Conservation (phyloP, 2,797 vertebrate genomes). For the Bufotes viridis region DNA sequence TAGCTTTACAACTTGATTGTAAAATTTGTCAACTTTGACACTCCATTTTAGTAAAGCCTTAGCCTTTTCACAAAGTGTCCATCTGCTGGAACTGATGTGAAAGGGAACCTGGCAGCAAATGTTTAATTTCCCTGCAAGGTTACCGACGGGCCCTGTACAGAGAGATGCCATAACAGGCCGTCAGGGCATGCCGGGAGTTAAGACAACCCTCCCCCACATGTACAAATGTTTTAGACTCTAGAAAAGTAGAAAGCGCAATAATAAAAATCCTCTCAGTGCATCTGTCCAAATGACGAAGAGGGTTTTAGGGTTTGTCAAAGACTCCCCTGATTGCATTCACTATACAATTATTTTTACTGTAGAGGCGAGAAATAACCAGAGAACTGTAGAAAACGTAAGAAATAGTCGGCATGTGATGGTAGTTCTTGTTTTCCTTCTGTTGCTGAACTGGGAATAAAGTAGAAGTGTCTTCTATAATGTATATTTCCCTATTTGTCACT, state of each 20-base stretch:
- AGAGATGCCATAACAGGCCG: neutral
- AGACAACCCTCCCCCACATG: neutral
- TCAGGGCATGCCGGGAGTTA: neutral
- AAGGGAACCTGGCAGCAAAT: neutral
- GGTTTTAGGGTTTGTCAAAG: neutral
- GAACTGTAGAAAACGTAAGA: neutral
- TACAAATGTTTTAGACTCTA: neutral
- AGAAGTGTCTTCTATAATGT: neutral
- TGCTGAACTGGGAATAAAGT: neutral
- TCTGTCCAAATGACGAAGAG: constrained; percentile 7
- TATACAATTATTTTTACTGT: neutral
- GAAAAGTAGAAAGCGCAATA: neutral
- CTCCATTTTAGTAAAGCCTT: neutral
- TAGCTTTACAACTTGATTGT: too few relatives aligned
- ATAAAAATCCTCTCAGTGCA: constrained; percentile 3
- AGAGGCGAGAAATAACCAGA: neutral
- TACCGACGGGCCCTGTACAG: neutral
- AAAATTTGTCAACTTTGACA: neutral
- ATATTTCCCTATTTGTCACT: neutral
- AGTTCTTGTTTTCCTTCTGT: neutral
- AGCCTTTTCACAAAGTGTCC: neutral
- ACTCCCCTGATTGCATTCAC: constrained; percentile 12
- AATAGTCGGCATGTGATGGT: neutral
- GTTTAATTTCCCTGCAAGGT: neutral
- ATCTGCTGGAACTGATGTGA: neutral